Evolutionary conservation across 2,888 invertebrate genomes (phyloP), one percentile per base, ranked within the genome.

Genomic region (Leptinotarsa haldemani): DNA sequence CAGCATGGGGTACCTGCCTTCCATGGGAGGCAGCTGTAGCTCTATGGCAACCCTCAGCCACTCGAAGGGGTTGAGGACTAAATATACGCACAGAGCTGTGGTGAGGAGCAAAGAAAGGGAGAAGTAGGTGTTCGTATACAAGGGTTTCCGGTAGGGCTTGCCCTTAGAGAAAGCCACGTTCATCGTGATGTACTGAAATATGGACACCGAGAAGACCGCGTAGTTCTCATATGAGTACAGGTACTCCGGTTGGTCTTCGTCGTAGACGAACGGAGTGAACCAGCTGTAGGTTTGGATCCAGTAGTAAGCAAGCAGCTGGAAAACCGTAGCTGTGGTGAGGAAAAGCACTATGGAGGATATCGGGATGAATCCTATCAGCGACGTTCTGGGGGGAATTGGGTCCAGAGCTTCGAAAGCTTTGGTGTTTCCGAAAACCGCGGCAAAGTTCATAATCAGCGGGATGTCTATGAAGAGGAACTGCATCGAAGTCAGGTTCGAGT

Each of bases 401-500:
- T 88, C 87, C 5, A 90, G 81, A 46, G 85, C 85, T 2, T 88
- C 87, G 74, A 88, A 89, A 0, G 90, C 90, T 77, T 87, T 84
- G 0, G 92, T 92, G 80, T 90, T 90, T 0, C 93, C 93, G 87
- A 93, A 93, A 77, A 92, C 89, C 52, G 90, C 89, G 22, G 92
- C 91, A 77, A 93, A 90, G 68, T 90, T 89, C 2, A 92, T 89
- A 64, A 92, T 89, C 2, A 93, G 85, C 76, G 89, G 89, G 20
- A 93, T 88, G 82, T 93, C 93, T 73, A 93, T 91, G 84, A 91
- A 93, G 1, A 93, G 87, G 82, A 92, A 93, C 82, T 93, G 90
- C 63, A 90, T 82, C 76, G 92, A 92, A 3, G 91, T 90, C 71
- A 93, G 82, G 82, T 92, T 92, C 18, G 88, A 88, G 77, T 91